Base-by-base conservation (phyloP, 2,797 vertebrate species). In the Delichon dasypus region DNA sequence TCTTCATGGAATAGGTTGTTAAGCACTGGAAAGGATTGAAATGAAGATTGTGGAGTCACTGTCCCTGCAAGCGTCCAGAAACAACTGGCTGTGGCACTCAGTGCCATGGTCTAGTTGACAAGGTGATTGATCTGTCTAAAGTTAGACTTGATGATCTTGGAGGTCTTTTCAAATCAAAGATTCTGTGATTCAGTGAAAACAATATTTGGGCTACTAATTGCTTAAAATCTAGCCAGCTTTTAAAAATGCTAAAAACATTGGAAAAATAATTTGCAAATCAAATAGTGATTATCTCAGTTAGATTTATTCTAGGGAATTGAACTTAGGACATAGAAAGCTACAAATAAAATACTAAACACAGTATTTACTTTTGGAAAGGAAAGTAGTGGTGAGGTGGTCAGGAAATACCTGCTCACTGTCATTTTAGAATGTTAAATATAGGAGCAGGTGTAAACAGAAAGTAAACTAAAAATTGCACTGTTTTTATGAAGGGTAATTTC, bases 361-460 rank as follows among this genome's bases (percentile, higher is more conserved):
- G 5, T 38, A 62, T 60, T 7, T 70, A 29, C 36, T 68, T 83
- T 72, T 54, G 40, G 14, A 82, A 88, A 75, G 50, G 7, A 5
- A 14, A 34, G 2, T 42, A 9, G 8, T 62, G 16, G 5, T 1
- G 20, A 36, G 2, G 1, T 55, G 36, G 9, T 62, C 29, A 16
- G 58, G 53, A 88, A 82, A 75, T 38, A 44, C 2, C 2, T 51
- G 4, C 5, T 75, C 3, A 34, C 25, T 34, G 34, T 5, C 16
- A 9, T 62, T 47, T 83, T 27, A 88, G 11, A 75, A 34, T 48
- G 3, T 55, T 83, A 15, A 45, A 14, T 26, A 26, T 42, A 64
- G 22, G 13, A 15, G 4, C 16, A 44, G 4, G 3, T 22, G n/a
- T 64, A 74, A 74, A 58, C 2, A 1, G 20, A 61, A 72, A 42